These are phyloP conservation scores for Cosmia pyralina DNA, from an alignment of 2,888 invertebrate genomes.

Conservation along the genomic window DNA sequence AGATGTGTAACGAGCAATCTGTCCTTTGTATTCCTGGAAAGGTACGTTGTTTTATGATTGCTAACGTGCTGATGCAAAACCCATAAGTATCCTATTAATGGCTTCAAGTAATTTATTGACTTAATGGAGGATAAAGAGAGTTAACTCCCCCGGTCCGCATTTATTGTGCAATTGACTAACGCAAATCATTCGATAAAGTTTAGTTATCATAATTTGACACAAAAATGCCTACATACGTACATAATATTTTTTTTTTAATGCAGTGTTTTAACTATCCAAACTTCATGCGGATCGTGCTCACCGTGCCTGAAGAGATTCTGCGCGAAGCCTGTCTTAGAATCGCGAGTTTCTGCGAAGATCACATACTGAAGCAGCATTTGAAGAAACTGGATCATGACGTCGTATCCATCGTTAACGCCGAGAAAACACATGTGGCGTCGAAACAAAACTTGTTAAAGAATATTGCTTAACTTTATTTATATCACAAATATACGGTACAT, in stretches of 20 bases:
- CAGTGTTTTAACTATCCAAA: conserved; percentile 97
- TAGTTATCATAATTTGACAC: background rate
- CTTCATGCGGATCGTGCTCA: conserved; percentile 97
- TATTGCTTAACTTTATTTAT: conserved; percentile 21
- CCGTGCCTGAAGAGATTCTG: conserved; percentile 96
- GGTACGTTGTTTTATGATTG: conserved; percentile 85
- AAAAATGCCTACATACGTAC: no score
- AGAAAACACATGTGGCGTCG: conserved; percentile 6
- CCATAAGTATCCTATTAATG: background rate
- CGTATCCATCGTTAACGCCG: conserved; percentile 32
- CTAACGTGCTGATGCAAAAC: background rate
- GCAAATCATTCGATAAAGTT: background rate
- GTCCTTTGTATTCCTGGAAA: conserved; percentile 99
- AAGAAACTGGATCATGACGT: conserved; percentile 40
- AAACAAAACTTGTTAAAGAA: conserved; percentile 42
- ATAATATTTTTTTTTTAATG: background rate
- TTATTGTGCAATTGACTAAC: background rate
- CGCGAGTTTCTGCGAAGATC: conserved; percentile 93
- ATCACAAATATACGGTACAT: background rate
- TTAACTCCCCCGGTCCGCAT: no score
- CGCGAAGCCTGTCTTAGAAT: conserved; percentile 96
- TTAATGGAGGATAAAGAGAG: background rate
- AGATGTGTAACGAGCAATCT: conserved; percentile 97
- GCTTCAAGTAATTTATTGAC: background rate
- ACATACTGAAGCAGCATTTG: conserved; percentile 72